phyloP scores from a whole-genome alignment of 2,888 invertebrate species.

The Cybosia mesomella region DNA sequence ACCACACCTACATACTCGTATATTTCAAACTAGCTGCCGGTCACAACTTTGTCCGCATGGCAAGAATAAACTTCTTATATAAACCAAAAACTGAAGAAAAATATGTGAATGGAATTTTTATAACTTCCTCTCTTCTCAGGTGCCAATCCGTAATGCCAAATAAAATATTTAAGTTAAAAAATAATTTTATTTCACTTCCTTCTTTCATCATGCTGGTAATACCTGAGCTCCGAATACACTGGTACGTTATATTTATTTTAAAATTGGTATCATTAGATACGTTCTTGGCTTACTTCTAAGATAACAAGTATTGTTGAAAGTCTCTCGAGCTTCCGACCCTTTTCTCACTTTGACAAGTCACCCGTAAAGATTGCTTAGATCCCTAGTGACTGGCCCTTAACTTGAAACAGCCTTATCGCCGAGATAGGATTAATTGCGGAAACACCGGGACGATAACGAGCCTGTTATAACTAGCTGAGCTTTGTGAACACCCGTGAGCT shows the following conservation, averaged over 20 bases:
- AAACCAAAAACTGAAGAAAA: not conserved
- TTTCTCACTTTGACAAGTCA: slow-evolving; percentile 86
- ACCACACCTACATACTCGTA: slow-evolving; percentile 33
- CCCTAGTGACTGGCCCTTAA: slow-evolving; percentile 83
- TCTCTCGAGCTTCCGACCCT: slow-evolving; percentile 85
- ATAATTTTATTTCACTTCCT: not conserved
- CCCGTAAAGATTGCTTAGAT: slow-evolving; percentile 87
- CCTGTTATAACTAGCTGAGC: slow-evolving; percentile 76
- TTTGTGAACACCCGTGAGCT: slow-evolving; percentile 61
- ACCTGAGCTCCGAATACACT: slow-evolving; percentile 48
- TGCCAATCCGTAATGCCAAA: not conserved
- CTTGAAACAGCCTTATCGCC: slow-evolving; percentile 84
- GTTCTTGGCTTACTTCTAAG: slow-evolving; percentile 83
- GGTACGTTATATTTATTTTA: slow-evolving; percentile 74
- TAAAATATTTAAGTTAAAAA: not conserved
- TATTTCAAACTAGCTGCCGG: not conserved
- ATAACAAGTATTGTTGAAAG: slow-evolving; percentile 87
- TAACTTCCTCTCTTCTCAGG: not conserved
- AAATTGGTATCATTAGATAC: slow-evolving; percentile 82
- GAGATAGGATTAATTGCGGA: slow-evolving; percentile 85
- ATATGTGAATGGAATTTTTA: not conserved
- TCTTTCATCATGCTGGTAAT: slow-evolving; percentile 40
- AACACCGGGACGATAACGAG: slow-evolving; percentile 81
- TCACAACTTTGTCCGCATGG: not conserved
- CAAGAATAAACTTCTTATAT: not conserved